phyloP scores from a whole-genome alignment of 1,140 invertebrate genomes.

The Atta colombica region DNA sequence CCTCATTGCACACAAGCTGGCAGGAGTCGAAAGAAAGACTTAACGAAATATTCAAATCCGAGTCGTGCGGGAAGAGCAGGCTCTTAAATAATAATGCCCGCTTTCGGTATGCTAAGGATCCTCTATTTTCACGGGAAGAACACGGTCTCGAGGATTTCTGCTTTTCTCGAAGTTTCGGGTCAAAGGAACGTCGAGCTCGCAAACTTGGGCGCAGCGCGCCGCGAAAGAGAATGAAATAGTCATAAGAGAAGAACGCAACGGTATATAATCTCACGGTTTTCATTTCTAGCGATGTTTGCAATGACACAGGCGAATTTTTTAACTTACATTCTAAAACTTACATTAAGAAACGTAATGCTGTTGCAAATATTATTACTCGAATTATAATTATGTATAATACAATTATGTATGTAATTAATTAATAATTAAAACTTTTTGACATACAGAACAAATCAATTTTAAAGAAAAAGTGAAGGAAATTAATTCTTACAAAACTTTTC shows the following conservation, averaged over 20 bases:
- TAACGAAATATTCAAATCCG: slow-evolving; percentile 64
- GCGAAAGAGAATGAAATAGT: slow-evolving; percentile 63
- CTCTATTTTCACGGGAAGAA: slow-evolving; percentile 51
- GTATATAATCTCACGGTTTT: slow-evolving; percentile 50
- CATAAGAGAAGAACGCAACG: slow-evolving; percentile 44
- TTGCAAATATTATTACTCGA: not conserved
- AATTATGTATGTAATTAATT: not conserved
- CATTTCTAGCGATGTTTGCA: slow-evolving; percentile 22
- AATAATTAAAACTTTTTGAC: not conserved
- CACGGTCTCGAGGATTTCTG: slow-evolving; percentile 53
- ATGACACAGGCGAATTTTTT: slow-evolving; percentile 22
- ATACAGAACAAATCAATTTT: not conserved
- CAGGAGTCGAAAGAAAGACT: slow-evolving; percentile 55
- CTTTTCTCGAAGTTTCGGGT: slow-evolving; percentile 54
- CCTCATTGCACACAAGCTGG: slow-evolving; percentile 38
- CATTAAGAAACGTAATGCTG: not conserved
- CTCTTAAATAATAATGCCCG: slow-evolving; percentile 58
- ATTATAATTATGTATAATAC: not conserved
- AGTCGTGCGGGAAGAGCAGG: slow-evolving; percentile 54
- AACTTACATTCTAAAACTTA: slow-evolving; percentile 1
- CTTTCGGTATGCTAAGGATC: slow-evolving; percentile 56
- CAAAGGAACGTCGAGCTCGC: slow-evolving; percentile 56
- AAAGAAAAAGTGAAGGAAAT: not conserved
- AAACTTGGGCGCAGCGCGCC: slow-evolving; percentile 51
- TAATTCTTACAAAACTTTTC: not conserved